A percentile compares a stretch with the other conserved stretches of the same genome.
Conservation (phyloP, 1,140 invertebrate species). For the Oppia nitens region DNA sequence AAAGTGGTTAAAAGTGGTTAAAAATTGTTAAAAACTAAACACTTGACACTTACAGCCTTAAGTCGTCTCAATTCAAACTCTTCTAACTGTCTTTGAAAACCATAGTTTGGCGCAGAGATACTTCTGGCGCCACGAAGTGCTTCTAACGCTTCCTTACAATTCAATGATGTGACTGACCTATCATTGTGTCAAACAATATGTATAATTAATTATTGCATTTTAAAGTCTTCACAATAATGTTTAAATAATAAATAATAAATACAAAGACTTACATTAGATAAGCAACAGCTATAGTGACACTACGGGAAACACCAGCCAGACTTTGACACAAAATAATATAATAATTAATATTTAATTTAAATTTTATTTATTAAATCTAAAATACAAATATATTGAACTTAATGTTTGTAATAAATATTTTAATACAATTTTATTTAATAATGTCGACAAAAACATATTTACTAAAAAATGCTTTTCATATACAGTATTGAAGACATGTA, state of each 20-base stretch:
- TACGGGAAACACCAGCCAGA: constrained; percentile 85
- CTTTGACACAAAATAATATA: constrained; percentile 38
- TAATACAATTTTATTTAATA: no score
- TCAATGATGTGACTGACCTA: constrained; percentile 54
- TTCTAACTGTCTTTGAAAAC: constrained; percentile 82
- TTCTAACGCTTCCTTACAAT: constrained; percentile 80
- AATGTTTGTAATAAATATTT: no score
- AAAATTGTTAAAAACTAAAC: no score
- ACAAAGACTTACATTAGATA: constrained; percentile 59
- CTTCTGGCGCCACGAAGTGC: constrained; percentile 72
- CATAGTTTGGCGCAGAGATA: constrained; percentile 84
- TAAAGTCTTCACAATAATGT: no score
- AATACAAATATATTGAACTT: no score
- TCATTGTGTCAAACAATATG: neutral
- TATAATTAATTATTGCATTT: no score
- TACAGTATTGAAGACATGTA: no score
- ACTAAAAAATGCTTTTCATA: no score
- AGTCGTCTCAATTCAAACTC: constrained; percentile 71
- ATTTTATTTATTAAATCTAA: no score
- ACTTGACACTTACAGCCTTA: neutral
- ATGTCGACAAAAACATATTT: no score
- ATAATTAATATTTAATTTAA: no score
- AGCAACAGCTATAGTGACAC: constrained; percentile 80
- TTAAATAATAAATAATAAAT: neutral
- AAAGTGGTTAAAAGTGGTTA: no score